Evolutionary conservation across 2,888 invertebrate species (phyloP), one percentile per base, ranked within the genome.

Genomic region (Tipula helvola): DNA sequence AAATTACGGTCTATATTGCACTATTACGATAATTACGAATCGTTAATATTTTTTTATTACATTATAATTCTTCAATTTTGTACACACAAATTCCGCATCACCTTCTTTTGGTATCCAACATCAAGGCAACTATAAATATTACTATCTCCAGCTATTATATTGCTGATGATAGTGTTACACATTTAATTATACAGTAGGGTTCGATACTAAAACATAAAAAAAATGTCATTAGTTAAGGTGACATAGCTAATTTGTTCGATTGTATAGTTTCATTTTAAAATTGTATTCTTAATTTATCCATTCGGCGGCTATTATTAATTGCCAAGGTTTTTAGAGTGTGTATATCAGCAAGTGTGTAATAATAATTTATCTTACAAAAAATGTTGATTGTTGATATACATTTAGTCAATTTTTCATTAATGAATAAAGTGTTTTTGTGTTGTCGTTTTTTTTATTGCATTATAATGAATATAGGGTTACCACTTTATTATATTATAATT

Each of bases 211-310:
- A 71, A 71, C 71, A 71, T 7, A 57, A 18, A 71, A 18, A 71
- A 71, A 71, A 71, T 71, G 71, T 71, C 71, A 71, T 71, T 71
- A 71, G 71, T 71, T 71, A 71, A 71, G 71, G 71, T 71, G 71
- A 71, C 71, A 71, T 71, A 71, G 71, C 71, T 71, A 71, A 71
- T 71, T 71, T 71, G 71, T 71, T 71, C 28, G 71, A 3, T 71
- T 71, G 71, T 71, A n/a, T n/a, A 71, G 28, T 52, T 71, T 28
- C 10, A 28, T 71, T 71, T 71, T 28, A 28, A 28, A 28, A 28
- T 28, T 28, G 28, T 28, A 28, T 28, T 28, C 28, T 28, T 28
- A 28, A 28, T 28, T 28, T 71, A 71, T 28, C 28, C 71, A 12
- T 71, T 28, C 71, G 28, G 28, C 71, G 71, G 71, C 10, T 71